These are phyloP conservation scores for Lineus longissimus DNA, from an alignment of 1,140 invertebrate species.

Conservation along the genomic window DNA sequence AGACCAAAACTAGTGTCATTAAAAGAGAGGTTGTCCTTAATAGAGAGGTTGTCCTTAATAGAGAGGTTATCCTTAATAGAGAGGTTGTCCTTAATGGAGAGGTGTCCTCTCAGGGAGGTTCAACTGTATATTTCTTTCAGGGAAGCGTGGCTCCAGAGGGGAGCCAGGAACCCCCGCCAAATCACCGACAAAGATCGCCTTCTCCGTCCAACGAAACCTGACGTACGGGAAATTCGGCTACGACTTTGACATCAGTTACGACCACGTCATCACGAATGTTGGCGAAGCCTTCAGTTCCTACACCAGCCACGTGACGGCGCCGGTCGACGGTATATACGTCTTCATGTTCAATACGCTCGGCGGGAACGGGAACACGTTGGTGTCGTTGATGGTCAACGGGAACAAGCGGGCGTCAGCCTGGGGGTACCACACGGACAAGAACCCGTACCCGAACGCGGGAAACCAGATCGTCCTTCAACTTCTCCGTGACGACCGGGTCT, in stretches of 20 bases:
- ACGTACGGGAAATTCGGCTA: background rate
- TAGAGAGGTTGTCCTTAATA: too few species aligned
- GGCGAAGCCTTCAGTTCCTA: slow-evolving; percentile 1
- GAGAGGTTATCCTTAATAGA: too few species aligned
- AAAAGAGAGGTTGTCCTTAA: too few species aligned
- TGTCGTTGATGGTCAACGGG: background rate
- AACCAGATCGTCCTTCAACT: background rate
- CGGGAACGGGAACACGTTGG: background rate
- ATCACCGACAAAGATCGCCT: background rate
- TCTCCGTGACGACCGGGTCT: background rate
- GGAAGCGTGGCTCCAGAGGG: background rate
- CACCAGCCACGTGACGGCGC: background rate
- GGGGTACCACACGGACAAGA: background rate
- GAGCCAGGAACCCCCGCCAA: background rate
- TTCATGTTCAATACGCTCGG: slow-evolving; percentile 1
- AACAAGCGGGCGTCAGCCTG: background rate
- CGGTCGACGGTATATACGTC: background rate
- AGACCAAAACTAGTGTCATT: too few species aligned
- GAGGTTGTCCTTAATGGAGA: too few species aligned
- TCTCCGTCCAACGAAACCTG: background rate
- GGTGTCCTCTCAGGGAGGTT: too few species aligned
- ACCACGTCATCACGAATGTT: background rate
- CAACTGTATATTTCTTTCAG: background rate
- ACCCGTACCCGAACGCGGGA: background rate
- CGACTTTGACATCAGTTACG: background rate